phyloP scores from a whole-genome alignment of 1,140 invertebrate genomes.

The fruit fly (Drosophila melanogaster) region DNA sequence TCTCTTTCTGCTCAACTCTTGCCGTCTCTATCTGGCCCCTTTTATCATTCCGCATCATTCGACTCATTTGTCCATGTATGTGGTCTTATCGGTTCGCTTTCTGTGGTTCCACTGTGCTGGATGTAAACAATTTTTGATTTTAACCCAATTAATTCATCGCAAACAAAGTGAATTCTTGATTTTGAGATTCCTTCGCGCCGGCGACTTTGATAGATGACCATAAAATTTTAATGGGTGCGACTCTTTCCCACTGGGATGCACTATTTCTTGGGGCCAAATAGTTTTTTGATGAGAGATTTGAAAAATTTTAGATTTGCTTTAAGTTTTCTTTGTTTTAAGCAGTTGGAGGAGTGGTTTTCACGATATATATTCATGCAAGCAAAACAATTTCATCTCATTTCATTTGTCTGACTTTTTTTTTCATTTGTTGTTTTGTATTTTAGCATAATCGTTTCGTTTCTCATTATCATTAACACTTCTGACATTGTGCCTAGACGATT shows the following conservation, averaged over 20 bases:
- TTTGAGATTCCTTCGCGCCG: conserved; percentile 19
- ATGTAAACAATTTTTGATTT: conserved; percentile 43
- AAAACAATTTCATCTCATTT: conserved; percentile 3
- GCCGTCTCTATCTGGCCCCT: conserved; percentile 23
- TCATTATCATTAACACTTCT: conserved; percentile 55
- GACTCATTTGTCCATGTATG: conserved; percentile 40
- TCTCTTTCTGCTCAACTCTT: neutral
- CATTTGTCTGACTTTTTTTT: conserved; percentile 21
- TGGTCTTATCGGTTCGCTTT: conserved; percentile 23
- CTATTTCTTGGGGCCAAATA: neutral
- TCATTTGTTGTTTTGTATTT: conserved; percentile 35
- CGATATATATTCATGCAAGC: neutral
- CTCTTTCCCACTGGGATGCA: neutral
- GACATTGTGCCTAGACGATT: conserved; percentile 36
- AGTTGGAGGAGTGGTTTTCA: too few species aligned
- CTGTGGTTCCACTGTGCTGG: conserved; percentile 1
- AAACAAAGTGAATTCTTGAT: conserved; percentile 37
- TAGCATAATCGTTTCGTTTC: conserved; percentile 45
- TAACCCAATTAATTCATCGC: conserved; percentile 46
- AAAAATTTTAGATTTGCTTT: too few species aligned
- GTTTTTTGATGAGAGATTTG: too few species aligned
- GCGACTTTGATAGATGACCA: conserved; percentile 43
- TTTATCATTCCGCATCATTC: conserved; percentile 35
- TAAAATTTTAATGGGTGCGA: conserved; percentile 31
- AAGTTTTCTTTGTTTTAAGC: too few species aligned